Evolutionary conservation across 2,888 invertebrate species (phyloP).

Genomic region (Lapara coniferarum): DNA sequence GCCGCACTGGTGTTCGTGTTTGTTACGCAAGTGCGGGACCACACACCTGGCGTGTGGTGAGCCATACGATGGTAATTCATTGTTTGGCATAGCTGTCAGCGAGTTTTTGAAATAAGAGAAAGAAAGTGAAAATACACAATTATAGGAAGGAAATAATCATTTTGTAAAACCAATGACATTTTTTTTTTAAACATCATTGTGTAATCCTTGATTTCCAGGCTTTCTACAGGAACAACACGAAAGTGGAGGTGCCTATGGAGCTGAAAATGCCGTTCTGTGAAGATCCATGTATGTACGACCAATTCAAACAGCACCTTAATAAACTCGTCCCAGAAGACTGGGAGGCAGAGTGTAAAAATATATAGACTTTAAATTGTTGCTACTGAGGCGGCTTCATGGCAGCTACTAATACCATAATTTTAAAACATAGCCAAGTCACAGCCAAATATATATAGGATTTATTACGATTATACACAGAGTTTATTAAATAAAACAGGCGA

Average conservation of each 20-base stretch:
- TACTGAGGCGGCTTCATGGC: neutral
- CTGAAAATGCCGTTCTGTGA: slow-evolving; percentile 86
- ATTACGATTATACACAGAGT: slow-evolving; percentile 6
- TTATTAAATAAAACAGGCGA: neutral
- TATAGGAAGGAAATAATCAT: neutral
- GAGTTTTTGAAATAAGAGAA: no score
- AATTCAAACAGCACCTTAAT: slow-evolving; percentile 80
- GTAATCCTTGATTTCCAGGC: slow-evolving; percentile 69
- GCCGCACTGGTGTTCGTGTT: no score
- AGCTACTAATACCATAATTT: neutral
- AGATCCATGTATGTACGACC: slow-evolving; percentile 84
- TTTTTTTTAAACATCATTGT: no score
- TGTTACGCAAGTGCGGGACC: no score
- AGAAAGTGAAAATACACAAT: no score
- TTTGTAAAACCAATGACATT: no score
- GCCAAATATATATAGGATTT: slow-evolving; percentile 10
- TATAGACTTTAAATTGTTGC: slow-evolving; percentile 1
- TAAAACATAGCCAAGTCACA: neutral
- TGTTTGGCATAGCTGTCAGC: no score
- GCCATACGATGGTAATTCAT: no score
- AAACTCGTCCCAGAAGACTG: slow-evolving; percentile 86
- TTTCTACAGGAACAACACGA: slow-evolving; percentile 86
- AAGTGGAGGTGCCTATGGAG: slow-evolving; percentile 81
- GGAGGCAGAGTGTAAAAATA: slow-evolving; percentile 86
- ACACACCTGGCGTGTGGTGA: no score